phyloP scores from a whole-genome alignment of 2,113 vertebrate genomes.

The Odocoileus hemionus region DNA sequence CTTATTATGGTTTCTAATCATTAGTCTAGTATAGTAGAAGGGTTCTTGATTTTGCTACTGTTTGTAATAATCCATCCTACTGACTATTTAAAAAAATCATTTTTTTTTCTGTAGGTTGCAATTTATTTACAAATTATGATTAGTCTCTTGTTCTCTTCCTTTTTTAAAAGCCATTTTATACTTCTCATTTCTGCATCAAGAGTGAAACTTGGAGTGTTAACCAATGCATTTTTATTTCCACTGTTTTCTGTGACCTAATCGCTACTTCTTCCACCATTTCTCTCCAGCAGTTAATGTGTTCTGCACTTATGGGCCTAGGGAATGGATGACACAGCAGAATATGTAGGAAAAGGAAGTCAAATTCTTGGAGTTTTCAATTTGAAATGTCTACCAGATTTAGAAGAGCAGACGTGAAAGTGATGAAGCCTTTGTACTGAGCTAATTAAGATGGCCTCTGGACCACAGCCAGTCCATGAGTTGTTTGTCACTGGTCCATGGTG shows the following conservation, averaged over 20 bases:
- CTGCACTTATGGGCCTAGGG: not conserved
- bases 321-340: conserved; percentile 24
- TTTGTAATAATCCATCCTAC: not conserved
- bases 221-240: not conserved
- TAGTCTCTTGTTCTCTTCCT: not conserved
- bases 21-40: not conserved
- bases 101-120: not conserved
- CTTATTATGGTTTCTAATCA: not conserved
- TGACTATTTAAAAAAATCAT: not conserved
- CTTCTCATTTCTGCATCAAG: conserved; percentile 42
- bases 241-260: not conserved
- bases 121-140: conserved; percentile 13
- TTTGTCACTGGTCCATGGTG: not conserved
- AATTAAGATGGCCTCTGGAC: not conserved
- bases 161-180: not conserved
- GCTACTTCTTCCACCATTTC: not conserved
- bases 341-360: not conserved
- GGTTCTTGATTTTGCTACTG: not conserved
- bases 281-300: not conserved
- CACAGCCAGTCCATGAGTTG: not conserved
- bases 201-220: conserved; percentile 22
- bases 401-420: not conserved
- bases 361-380: not conserved
- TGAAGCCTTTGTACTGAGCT: not conserved
- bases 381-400: not conserved